Conservation (phyloP, 1,140 invertebrate genomes). For the Drosophila suzukii region DNA sequence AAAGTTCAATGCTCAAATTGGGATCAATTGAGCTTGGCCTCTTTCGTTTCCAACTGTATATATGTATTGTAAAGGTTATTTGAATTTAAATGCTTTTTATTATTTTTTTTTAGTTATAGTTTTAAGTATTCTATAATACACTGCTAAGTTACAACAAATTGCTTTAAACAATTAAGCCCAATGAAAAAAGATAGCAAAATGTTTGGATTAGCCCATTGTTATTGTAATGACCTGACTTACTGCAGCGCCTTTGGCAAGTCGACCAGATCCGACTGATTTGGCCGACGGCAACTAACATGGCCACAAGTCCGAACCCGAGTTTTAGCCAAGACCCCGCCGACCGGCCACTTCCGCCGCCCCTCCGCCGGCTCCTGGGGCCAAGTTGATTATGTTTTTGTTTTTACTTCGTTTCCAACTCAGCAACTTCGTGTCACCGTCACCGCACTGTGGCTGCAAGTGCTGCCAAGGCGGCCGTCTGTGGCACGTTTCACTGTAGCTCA, state of each 20-base stretch:
- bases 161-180: too few relatives aligned
- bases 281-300: constrained; percentile 34
- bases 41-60: too few relatives aligned
- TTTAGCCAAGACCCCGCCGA: constrained; percentile 1
- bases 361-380: constrained; percentile 4
- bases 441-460: constrained; percentile 28
- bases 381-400: constrained; percentile 77
- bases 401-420: constrained; percentile 62
- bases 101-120: too few relatives aligned
- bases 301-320: constrained; percentile 27
- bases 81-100: too few relatives aligned
- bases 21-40: too few relatives aligned
- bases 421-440: constrained; percentile 57
- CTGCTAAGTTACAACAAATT: too few relatives aligned
- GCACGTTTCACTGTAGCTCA: constrained; percentile 70
- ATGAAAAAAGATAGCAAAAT: too few relatives aligned
- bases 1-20: too few relatives aligned
- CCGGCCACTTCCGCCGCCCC: constrained; percentile 14
- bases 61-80: too few relatives aligned
- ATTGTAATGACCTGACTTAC: background rate
- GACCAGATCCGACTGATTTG: background rate
- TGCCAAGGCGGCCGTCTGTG: constrained; percentile 28
- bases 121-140: too few relatives aligned
- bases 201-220: background rate
- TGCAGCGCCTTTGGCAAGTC: constrained; percentile 17